Conservation (phyloP, 2,113 vertebrate genomes). For the Camelus dromedarius region DNA sequence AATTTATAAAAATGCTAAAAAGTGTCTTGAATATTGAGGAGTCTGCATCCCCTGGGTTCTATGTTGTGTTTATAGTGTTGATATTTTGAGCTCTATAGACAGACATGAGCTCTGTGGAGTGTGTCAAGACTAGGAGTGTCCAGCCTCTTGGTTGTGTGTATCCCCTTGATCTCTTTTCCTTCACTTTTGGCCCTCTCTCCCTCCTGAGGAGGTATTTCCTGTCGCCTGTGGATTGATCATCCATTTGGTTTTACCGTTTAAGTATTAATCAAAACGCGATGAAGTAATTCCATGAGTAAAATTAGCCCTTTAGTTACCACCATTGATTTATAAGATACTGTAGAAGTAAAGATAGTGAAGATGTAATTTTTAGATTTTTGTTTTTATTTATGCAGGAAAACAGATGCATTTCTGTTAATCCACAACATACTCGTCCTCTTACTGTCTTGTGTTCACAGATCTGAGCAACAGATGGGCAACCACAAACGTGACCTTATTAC, state of each 20-base stretch:
- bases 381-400: background rate
- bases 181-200: background rate
- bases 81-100: background rate
- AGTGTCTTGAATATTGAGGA: conserved; percentile 47
- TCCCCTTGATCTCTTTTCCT: background rate
- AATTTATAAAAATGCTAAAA: conserved; percentile 79
- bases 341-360: background rate
- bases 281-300: background rate
- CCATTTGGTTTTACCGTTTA: background rate
- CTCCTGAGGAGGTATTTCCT: background rate
- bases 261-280: background rate
- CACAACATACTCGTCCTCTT: background rate
- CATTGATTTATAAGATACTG: background rate
- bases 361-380: background rate
- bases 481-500: background rate
- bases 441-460: background rate
- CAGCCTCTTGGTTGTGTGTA: background rate
- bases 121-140: background rate
- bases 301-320: background rate
- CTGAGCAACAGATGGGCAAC: background rate
- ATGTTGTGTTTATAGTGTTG: background rate
- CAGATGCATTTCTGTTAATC: background rate
- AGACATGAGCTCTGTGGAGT: background rate
- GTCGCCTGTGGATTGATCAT: background rate
- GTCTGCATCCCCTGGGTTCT: background rate